A percentile compares a stretch with the other conserved stretches of the same genome.
phyloP scores from a whole-genome alignment of 2,113 vertebrate genomes.

The Ellobius talpinus region DNA sequence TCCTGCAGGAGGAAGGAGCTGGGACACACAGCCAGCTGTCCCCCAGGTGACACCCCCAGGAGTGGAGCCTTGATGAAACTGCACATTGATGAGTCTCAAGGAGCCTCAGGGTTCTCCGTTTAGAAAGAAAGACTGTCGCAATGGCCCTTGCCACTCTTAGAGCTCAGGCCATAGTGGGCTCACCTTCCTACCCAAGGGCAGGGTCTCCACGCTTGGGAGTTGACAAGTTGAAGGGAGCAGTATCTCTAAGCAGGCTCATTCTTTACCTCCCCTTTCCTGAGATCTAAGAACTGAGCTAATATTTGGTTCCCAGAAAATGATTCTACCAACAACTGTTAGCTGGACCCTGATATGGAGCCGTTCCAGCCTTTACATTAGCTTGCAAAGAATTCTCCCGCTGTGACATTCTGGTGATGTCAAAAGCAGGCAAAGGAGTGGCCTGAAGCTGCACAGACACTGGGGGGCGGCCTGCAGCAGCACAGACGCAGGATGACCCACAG shows the following conservation, averaged over 20 bases:
- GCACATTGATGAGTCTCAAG: not conserved
- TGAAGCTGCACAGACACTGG: not conserved
- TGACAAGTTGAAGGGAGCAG: not conserved
- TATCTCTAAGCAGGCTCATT: not conserved
- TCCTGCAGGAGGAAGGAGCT: not conserved
- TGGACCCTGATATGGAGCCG: slow-evolving; percentile 57
- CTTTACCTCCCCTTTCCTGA: not conserved
- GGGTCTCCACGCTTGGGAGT: not conserved
- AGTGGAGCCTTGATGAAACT: not conserved
- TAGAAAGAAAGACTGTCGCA: not conserved
- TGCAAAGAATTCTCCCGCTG: not conserved
- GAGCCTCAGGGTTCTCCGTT: slow-evolving; percentile 14
- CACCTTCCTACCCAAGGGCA: not conserved
- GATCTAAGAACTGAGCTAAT: slow-evolving; percentile 58
- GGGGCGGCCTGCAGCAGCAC: not conserved
- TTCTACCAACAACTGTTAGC: slow-evolving; percentile 23
- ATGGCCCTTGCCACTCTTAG: slow-evolving; percentile 9
- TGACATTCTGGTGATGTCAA: not conserved
- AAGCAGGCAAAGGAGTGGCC: not conserved
- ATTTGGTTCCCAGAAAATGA: slow-evolving; percentile 64
- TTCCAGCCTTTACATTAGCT: slow-evolving; percentile 60
- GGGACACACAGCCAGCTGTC: not conserved
- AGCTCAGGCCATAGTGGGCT: slow-evolving; percentile 7
- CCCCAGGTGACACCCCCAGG: not conserved
- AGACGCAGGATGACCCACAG: not conserved